Evolutionary conservation across 1,140 invertebrate genomes (phyloP).

Genomic region (Phymastichus coffea): DNA sequence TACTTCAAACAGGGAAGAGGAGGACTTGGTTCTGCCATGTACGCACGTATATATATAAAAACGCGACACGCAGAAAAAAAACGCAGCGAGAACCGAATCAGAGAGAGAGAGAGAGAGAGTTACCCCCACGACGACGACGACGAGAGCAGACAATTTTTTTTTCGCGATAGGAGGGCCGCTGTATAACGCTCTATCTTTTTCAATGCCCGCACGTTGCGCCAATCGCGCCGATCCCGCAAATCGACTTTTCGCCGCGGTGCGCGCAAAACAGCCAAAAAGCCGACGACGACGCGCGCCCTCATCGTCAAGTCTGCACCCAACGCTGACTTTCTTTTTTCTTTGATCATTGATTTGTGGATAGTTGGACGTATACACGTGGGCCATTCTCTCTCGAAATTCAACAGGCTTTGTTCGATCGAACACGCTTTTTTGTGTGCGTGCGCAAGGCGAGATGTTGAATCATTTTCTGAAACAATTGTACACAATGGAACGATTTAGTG

Average conservation of each 20-base stretch:
- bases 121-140: background rate
- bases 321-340: no score
- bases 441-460: no score
- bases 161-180: background rate
- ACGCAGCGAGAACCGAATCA: conserved; percentile 21
- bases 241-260: conserved; percentile 25
- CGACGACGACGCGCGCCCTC: background rate
- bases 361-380: no score
- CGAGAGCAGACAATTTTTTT: conserved; percentile 18
- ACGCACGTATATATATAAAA: no score
- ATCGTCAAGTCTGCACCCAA: background rate
- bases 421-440: no score
- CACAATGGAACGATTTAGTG: no score
- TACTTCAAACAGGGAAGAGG: conserved; percentile 8
- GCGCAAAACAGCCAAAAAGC: conserved; percentile 10
- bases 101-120: no score
- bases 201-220: background rate
- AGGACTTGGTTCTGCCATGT: no score
- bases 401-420: no score
- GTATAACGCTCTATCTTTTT: background rate
- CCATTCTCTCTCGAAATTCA: no score
- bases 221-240: conserved; percentile 17
- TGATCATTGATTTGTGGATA: no score
- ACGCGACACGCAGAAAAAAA: conserved; percentile 20
- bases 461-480: no score